Conservation (phyloP, 2,113 vertebrate genomes). For the Todiramphus saurophagus region DNA sequence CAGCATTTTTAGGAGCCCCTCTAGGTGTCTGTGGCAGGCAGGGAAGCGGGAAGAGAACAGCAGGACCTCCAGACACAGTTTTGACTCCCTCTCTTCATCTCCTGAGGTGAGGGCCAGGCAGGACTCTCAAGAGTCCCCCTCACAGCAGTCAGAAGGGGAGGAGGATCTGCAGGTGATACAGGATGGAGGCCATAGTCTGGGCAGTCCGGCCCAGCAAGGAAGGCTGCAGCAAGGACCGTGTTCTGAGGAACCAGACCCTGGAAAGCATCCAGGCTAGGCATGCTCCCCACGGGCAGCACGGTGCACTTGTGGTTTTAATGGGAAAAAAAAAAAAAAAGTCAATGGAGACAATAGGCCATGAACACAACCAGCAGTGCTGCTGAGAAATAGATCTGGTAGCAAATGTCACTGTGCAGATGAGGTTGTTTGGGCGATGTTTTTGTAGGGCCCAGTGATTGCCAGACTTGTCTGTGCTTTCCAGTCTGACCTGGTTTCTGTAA, state of each 20-base stretch:
- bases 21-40: neutral
- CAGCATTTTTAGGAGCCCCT: neutral
- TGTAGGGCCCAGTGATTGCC: neutral
- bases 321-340: neutral
- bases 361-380: neutral
- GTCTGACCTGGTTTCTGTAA: neutral
- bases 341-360: neutral
- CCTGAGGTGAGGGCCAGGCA: neutral
- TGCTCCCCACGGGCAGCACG: neutral
- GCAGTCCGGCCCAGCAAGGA: neutral
- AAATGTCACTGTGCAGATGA: neutral
- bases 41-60: neutral
- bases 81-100: neutral
- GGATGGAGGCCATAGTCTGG: neutral
- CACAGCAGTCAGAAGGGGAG: neutral
- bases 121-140: neutral
- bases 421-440: neutral
- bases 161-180: neutral
- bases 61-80: neutral
- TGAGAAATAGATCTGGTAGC: neutral
- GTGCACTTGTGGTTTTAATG: neutral
- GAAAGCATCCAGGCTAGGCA: neutral
- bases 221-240: neutral
- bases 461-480: neutral
- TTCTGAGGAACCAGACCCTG: neutral